Conservation (phyloP, 1,140 invertebrate species). For the Camponotus vicinus region DNA sequence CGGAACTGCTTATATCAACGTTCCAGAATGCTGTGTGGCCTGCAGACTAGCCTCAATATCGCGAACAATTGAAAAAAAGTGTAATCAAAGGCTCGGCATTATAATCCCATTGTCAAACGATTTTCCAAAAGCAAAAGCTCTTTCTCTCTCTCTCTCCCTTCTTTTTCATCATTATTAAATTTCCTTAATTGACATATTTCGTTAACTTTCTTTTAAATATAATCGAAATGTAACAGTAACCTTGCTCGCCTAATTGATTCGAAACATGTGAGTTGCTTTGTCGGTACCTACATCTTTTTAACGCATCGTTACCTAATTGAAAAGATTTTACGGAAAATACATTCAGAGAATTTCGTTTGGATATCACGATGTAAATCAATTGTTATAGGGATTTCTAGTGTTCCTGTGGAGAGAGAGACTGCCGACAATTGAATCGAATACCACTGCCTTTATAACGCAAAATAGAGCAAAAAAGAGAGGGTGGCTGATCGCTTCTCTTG, state of each 20-base stretch:
- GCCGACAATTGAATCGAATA: not conserved
- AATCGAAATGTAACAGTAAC: not conserved
- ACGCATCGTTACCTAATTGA: not conserved
- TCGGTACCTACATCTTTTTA: too few species aligned
- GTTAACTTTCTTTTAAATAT: conserved; percentile 7
- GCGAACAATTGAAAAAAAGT: conserved; percentile 12
- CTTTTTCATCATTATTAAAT: conserved; percentile 2
- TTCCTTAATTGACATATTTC: not conserved
- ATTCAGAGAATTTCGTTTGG: not conserved
- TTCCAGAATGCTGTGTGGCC: not conserved
- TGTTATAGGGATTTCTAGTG: not conserved
- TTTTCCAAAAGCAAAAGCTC: not conserved
- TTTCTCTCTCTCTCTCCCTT: not conserved
- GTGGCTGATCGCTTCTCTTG: conserved; percentile 14
- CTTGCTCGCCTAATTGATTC: not conserved
- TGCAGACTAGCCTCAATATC: not conserved
- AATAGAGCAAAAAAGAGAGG: not conserved
- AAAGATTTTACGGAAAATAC: not conserved
- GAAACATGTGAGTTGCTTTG: not conserved
- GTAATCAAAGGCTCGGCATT: not conserved
- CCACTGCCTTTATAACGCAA: not conserved
- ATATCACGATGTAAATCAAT: not conserved
- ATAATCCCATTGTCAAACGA: not conserved
- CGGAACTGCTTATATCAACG: not conserved
- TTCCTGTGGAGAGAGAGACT: not conserved